Percentiles rank a stretch among this genome's conserved stretches.
Conservation (phyloP, 2,888 invertebrate species). For the Eustalomyia histrio region DNA sequence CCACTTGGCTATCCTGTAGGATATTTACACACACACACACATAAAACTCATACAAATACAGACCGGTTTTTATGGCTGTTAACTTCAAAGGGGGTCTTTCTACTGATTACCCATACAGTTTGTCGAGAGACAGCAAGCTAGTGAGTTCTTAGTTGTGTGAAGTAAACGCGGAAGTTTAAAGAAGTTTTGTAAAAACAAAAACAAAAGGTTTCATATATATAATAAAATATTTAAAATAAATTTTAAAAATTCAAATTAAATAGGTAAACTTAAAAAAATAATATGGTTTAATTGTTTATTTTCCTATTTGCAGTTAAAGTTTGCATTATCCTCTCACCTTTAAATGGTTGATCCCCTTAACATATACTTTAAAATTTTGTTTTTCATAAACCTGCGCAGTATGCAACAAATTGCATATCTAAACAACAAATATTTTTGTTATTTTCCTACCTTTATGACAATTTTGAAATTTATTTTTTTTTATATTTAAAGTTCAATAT, state of each 20-base stretch:
- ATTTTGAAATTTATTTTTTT: constrained; percentile 26
- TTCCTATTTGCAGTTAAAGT: neutral
- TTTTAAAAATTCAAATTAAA: neutral
- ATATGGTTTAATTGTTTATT: neutral
- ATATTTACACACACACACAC: constrained; percentile 24
- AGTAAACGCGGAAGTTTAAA: constrained; percentile 57
- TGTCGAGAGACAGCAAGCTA: constrained; percentile 56
- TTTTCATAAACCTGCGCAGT: constrained; percentile 60
- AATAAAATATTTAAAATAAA: neutral
- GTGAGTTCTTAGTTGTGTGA: constrained; percentile 40
- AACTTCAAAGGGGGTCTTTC: constrained; percentile 56
- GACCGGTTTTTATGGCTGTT: constrained; percentile 48
- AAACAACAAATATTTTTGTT: constrained; percentile 52
- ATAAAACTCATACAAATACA: constrained; percentile 7
- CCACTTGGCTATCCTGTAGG: constrained; percentile 59
- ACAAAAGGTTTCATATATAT: neutral
- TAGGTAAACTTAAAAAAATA: neutral
- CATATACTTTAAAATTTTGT: constrained; percentile 13
- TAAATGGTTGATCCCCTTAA: neutral
- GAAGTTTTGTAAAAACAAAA: constrained; percentile 11
- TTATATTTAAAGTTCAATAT: constrained; percentile 57
- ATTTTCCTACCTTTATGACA: constrained; percentile 18
- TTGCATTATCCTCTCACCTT: neutral
- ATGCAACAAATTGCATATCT: constrained; percentile 58
- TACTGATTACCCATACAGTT: constrained; percentile 61